phyloP scores from a whole-genome alignment of 2,113 vertebrate species.

The Shinisaurus crocodilurus region DNA sequence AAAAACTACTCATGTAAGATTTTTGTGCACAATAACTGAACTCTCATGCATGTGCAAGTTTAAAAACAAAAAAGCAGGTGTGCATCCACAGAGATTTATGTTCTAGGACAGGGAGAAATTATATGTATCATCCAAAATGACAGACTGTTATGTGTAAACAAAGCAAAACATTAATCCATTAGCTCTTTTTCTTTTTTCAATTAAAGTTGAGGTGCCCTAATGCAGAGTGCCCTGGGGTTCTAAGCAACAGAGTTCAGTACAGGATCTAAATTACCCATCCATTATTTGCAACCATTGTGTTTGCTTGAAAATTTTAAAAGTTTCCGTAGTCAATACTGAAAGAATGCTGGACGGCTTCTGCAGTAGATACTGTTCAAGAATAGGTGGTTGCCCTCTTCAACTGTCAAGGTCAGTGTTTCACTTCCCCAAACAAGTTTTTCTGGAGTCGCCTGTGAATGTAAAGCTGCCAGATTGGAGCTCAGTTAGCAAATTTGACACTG shows the following conservation, averaged over 20 bases:
- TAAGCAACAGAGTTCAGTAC: constrained; percentile 22
- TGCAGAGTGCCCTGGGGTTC: constrained; percentile 19
- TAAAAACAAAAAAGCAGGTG: constrained; percentile 10
- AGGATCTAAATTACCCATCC: constrained; percentile 20
- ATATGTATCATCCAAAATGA: background rate
- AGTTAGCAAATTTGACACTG: background rate
- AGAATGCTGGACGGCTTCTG: constrained; percentile 1
- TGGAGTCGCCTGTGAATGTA: background rate
- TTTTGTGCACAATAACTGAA: background rate
- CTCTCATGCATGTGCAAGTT: background rate
- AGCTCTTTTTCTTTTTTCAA: background rate
- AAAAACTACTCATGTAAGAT: background rate
- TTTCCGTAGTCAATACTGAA: constrained; percentile 41
- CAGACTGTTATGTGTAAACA: background rate
- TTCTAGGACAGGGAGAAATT: background rate
- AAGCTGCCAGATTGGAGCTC: background rate
- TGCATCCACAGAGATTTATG: background rate
- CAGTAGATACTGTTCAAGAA: constrained; percentile 47
- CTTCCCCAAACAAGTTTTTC: background rate
- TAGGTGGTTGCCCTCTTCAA: constrained; percentile 19
- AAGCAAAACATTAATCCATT: constrained; percentile 12
- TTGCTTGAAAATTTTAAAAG: constrained; percentile 45
- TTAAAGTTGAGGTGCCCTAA: background rate
- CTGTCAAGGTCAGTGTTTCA: constrained; percentile 51
- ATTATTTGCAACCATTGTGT: constrained; percentile 10